Evolutionary conservation across 2,797 vertebrate species (phyloP), one percentile per base, ranked within the genome.

Genomic region (Phoebastria nigripes): DNA sequence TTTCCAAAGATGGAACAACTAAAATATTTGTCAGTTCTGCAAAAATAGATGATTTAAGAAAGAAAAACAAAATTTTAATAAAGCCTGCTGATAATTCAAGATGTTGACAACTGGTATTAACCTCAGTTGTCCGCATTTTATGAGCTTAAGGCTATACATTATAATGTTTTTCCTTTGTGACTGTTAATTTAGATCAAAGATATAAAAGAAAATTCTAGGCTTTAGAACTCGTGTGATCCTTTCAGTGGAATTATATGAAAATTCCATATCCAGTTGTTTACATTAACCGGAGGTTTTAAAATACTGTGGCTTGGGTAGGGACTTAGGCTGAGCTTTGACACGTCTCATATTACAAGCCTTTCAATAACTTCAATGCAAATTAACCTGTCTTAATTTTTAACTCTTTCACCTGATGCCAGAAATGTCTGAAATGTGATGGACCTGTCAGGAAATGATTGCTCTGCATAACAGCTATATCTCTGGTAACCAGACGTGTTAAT

Each of bases 351-450:
- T 91, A 81, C 25, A 78, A 72, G 25, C 35, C 37, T 89, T 87
- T 82, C 66, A 92, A 28, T 65, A 88, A 66, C 29, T 90, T 78
- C 16, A 67, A 12, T n/a, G 28, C 29, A 82, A 37, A 92, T 79
- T 81, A 87, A 44, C 26, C 41, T 62, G 26, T 52, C 81, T 89
- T 90, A 67, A 86, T 79, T 93, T 96, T 93, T 84, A 62, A 49
- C 41, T 88, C 54, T 41, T 95, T 81, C 49, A 73, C 73, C 47
- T 94, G 63, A 49, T 96, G 46, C 90, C 94, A 97, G 96, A 96
- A 93, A 94, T 90, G 96, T 97, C 97, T 97, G 97, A 98, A 98
- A 79, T 88, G 78, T 95, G 96, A 98, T 96, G 95, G 93, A 98
- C 93, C 73, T 93, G 95, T 97, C 90, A 96, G 96, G 98, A 98